Conservation (phyloP, 2,888 invertebrate genomes). For the Zootermopsis nevadensis region DNA sequence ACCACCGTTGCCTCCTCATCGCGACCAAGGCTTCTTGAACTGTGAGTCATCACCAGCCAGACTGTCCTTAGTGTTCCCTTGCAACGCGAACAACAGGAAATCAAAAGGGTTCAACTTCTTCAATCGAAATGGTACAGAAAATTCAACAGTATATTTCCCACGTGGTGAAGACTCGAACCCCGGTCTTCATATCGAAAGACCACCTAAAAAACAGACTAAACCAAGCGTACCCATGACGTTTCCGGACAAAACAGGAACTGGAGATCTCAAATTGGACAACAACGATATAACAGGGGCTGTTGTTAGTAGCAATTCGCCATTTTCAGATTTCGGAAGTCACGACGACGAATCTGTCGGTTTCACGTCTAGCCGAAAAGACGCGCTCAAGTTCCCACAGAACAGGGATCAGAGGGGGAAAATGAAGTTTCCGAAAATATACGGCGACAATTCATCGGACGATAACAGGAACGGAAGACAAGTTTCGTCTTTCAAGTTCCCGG, state of each 20-base stretch:
- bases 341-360: background rate
- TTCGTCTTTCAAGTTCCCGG: background rate
- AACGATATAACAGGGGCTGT: constrained; percentile 46
- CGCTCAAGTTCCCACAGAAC: background rate
- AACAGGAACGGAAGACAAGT: background rate
- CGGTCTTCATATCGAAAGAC: background rate
- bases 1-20: background rate
- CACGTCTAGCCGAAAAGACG: background rate
- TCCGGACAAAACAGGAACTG: constrained; percentile 58
- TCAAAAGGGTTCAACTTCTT: background rate
- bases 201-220: background rate
- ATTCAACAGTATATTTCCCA: constrained; percentile 1
- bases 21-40: background rate
- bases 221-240: constrained; percentile 54
- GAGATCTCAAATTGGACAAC: constrained; percentile 56
- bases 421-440: background rate
- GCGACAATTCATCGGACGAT: background rate
- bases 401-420: background rate
- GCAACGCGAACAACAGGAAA: background rate
- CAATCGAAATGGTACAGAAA: background rate
- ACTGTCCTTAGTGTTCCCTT: background rate
- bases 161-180: background rate
- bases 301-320: background rate
- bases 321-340: background rate
- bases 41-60: background rate